Conservation (phyloP, 1,140 invertebrate genomes). For the Drosophila asahinai region DNA sequence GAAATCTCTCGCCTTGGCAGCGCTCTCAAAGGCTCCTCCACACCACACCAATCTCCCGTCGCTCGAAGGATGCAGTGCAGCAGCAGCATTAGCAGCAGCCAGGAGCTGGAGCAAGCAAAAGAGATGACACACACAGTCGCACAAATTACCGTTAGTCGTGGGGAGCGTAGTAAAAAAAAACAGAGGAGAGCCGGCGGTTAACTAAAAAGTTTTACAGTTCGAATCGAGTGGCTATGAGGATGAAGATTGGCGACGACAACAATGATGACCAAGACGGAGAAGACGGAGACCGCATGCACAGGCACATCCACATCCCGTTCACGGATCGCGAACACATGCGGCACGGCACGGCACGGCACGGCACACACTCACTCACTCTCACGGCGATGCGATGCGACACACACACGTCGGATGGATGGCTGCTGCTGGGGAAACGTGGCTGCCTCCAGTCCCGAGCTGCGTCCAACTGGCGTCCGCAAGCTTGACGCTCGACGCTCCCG, state of each 20-base stretch:
- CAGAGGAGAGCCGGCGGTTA: constrained; percentile 17
- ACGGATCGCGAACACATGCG: constrained; percentile 29
- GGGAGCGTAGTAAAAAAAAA: constrained; percentile 6
- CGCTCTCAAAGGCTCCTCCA: constrained; percentile 11
- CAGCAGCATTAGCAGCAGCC: constrained; percentile 2
- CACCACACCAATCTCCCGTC: neutral
- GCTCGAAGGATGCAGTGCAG: constrained; percentile 19
- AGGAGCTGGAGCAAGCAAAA: neutral
- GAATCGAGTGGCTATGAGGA: constrained; percentile 11
- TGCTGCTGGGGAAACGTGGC: constrained; percentile 36
- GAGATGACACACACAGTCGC: neutral
- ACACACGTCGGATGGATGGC: constrained; percentile 20
- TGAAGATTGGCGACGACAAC: neutral
- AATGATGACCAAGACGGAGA: neutral
- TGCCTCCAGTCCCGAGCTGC: constrained; percentile 48
- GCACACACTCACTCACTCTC: constrained; percentile 19
- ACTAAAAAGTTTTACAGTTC: constrained; percentile 1
- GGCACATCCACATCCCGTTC: constrained; percentile 24
- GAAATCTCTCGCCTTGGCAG: constrained; percentile 30
- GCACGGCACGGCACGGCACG: constrained; percentile 15
- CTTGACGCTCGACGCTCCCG: constrained; percentile 27
- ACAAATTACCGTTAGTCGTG: constrained; percentile 13
- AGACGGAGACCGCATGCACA: constrained; percentile 12
- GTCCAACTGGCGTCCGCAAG: constrained; percentile 46
- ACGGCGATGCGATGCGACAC: constrained; percentile 18